Conservation (phyloP, 1,140 invertebrate species). For the Camponotus floridanus region DNA sequence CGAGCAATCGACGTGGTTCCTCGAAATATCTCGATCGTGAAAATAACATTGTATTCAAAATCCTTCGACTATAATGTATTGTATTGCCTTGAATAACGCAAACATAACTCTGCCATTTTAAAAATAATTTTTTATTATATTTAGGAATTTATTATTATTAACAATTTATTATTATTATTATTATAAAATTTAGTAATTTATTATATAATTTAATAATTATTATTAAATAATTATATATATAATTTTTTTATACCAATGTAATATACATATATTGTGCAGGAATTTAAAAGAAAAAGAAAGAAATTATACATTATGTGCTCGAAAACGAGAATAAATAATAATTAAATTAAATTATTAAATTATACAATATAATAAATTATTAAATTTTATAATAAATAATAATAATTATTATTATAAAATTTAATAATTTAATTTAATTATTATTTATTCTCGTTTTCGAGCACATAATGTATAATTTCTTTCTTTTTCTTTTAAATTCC, state of each 20-base stretch:
- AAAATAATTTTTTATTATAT: neutral
- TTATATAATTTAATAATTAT: no score
- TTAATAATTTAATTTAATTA: no score
- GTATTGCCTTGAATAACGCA: neutral
- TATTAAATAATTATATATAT: no score
- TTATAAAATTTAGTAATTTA: no score
- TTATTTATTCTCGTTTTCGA: neutral
- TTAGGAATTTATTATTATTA: no score
- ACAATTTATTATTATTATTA: no score
- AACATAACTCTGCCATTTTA: neutral
- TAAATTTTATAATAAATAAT: no score
- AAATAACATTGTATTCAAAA: neutral
- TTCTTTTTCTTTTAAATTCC: neutral
- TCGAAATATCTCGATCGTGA: constrained; percentile 9
- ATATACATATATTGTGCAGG: neutral
- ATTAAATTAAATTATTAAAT: no score
- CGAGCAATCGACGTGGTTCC: constrained; percentile 33
- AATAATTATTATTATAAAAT: no score
- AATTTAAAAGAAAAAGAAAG: neutral
- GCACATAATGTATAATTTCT: neutral
- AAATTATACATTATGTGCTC: neutral
- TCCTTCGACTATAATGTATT: neutral
- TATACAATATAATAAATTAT: no score
- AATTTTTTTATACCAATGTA: neutral
- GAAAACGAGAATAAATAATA: neutral